phyloP scores from a whole-genome alignment of 2,113 vertebrate genomes.

The Miniopterus natalensis region DNA sequence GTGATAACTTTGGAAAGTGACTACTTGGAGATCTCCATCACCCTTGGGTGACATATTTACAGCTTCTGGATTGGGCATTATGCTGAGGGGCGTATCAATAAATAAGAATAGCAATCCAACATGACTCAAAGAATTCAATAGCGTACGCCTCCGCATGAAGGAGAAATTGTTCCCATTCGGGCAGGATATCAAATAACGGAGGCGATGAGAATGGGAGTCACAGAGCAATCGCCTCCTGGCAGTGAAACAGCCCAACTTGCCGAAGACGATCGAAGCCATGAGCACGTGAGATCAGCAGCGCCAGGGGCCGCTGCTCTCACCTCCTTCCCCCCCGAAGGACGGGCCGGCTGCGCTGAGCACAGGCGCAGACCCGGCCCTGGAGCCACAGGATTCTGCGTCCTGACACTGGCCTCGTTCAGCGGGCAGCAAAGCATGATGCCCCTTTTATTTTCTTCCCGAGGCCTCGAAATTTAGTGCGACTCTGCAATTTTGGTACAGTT shows the following conservation, averaged over 20 bases:
- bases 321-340: background rate
- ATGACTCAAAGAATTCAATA: constrained; percentile 26
- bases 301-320: background rate
- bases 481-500: background rate
- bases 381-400: background rate
- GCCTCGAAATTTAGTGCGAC: background rate
- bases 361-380: too few relatives aligned
- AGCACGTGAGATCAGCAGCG: background rate
- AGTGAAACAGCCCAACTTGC: background rate
- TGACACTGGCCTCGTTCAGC: background rate
- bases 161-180: background rate
- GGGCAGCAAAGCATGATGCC: background rate
- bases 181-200: background rate
- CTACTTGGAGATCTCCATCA: constrained; percentile 55
- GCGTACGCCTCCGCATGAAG: background rate
- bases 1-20: constrained; percentile 60
- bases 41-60: constrained; percentile 51
- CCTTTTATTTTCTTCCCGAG: background rate
- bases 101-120: constrained; percentile 49
- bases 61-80: constrained; percentile 44
- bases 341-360: rapidly evolving
- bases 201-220: background rate
- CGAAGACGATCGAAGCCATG: background rate
- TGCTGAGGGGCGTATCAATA: background rate
- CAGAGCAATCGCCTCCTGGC: background rate